phyloP scores from a whole-genome alignment of 2,113 vertebrate genomes.

The Gopherus flavomarginatus region DNA sequence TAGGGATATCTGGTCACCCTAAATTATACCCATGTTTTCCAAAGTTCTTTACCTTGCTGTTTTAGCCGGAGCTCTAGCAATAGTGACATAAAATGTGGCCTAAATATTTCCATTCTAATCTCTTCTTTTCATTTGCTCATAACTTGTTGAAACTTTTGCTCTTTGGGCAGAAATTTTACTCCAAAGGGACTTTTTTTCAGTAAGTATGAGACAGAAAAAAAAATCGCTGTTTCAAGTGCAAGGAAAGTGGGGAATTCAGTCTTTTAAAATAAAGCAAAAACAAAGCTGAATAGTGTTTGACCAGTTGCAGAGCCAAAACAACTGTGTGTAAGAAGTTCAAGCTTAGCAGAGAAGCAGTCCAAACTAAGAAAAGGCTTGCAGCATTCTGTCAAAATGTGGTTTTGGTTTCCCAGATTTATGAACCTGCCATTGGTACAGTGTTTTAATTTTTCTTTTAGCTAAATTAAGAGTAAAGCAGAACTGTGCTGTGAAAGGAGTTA shows the following conservation, averaged over 20 bases:
- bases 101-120: not conserved
- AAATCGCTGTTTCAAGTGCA: not conserved
- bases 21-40: not conserved
- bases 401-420: not conserved
- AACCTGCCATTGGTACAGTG: constrained; percentile 11
- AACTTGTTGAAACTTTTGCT: not conserved
- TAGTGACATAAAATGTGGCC: not conserved
- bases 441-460: constrained; percentile 35
- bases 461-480: not conserved
- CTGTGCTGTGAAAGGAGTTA: not conserved
- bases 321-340: not conserved
- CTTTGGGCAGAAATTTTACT: not conserved
- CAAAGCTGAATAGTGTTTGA: not conserved
- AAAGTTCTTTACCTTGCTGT: not conserved
- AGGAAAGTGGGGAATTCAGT: rapidly evolving
- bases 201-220: not conserved
- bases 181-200: not conserved
- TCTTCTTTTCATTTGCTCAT: not conserved
- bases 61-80: not conserved
- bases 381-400: not conserved
- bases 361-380: not conserved
- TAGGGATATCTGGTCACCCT: too few relatives aligned
- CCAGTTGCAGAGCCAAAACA: not conserved
- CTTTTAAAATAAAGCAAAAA: not conserved
- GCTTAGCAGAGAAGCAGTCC: rapidly evolving